Evolutionary conservation across 1,140 invertebrate genomes (phyloP).

Genomic region (Drosophila oshimai): DNA sequence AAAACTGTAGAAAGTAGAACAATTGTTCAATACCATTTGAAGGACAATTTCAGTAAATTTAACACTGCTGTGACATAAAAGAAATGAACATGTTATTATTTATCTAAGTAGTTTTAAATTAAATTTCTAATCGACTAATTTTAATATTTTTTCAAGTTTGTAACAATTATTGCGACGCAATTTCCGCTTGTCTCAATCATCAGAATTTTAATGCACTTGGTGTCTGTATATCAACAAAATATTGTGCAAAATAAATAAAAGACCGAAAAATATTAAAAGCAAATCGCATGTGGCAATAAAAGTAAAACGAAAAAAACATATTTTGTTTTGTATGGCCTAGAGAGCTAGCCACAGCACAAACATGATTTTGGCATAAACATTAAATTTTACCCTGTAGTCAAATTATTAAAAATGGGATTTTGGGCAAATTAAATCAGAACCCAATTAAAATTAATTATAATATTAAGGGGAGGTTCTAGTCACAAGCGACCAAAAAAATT

Average conservation of each 20-base stretch:
- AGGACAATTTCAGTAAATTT: slow-evolving; percentile 4
- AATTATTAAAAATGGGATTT: too few relatives aligned
- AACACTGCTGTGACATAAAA: neutral
- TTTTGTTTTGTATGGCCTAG: slow-evolving; percentile 52
- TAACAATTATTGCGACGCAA: slow-evolving; percentile 20
- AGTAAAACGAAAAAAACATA: slow-evolving; percentile 10
- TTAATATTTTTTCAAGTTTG: slow-evolving; percentile 3
- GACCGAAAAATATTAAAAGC: slow-evolving; percentile 22
- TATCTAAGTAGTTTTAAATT: too few relatives aligned
- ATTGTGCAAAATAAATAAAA: slow-evolving; percentile 55
- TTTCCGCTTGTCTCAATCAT: slow-evolving; percentile 21
- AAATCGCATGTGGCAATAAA: slow-evolving; percentile 3
- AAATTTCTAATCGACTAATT: too few relatives aligned
- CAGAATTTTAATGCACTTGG: slow-evolving; percentile 9
- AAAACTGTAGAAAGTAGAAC: slow-evolving; percentile 6
- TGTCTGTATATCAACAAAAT: slow-evolving; percentile 23
- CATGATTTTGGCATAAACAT: slow-evolving; percentile 52
- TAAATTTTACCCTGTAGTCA: slow-evolving; percentile 7
- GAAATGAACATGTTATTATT: too few relatives aligned
- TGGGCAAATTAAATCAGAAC: too few relatives aligned
- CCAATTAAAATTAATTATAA: too few relatives aligned
- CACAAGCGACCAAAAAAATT: too few relatives aligned
- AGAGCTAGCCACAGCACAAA: slow-evolving; percentile 45
- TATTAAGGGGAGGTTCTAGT: too few relatives aligned
- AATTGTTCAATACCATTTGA: slow-evolving; percentile 24